phyloP scores from a whole-genome alignment of 2,113 vertebrate genomes.

The Pelodiscus sinensis region DNA sequence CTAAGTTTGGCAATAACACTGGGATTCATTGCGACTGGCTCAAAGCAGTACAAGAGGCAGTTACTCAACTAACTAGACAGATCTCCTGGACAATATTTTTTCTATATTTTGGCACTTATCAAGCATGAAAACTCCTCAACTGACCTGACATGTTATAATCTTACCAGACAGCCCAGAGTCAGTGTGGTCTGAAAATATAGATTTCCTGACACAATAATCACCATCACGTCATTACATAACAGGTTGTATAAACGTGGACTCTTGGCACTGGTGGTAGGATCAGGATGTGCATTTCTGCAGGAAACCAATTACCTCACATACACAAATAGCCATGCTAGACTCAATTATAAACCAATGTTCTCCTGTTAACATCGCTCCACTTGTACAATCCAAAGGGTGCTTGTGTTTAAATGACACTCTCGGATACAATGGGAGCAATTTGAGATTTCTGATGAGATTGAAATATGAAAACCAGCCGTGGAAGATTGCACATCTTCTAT shows the following conservation, averaged over 20 bases:
- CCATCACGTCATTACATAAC: slow-evolving; percentile 27
- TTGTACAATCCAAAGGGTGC: slow-evolving; percentile 11
- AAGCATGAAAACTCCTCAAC: slow-evolving; percentile 8
- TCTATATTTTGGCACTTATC: not conserved
- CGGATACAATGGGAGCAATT: slow-evolving; percentile 43
- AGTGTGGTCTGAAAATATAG: slow-evolving; percentile 38
- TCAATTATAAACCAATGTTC: slow-evolving; percentile 48
- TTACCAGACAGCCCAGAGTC: slow-evolving; percentile 50
- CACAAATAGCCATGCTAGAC: slow-evolving; percentile 40
- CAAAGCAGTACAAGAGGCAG: not conserved
- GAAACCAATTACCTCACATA: slow-evolving; percentile 38
- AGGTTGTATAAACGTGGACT: slow-evolving; percentile 26
- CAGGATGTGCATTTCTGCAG: not conserved
- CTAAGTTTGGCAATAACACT: not conserved
- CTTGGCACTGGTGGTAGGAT: slow-evolving; percentile 26
- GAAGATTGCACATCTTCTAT: not conserved
- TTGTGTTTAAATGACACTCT: slow-evolving; percentile 58
- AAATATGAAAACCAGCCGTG: slow-evolving; percentile 24
- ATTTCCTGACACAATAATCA: slow-evolving; percentile 34
- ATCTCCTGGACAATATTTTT: slow-evolving; percentile 9
- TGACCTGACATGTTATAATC: slow-evolving; percentile 53
- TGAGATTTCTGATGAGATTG: slow-evolving; percentile 53
- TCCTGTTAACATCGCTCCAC: slow-evolving; percentile 44
- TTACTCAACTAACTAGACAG: slow-evolving; percentile 3
- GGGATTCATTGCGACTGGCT: not conserved